Percentiles rank a stretch among this genome's conserved stretches.
These are phyloP conservation scores for Manis pentadactyla DNA, from an alignment of 2,797 vertebrate species.

Conservation along the genomic window DNA sequence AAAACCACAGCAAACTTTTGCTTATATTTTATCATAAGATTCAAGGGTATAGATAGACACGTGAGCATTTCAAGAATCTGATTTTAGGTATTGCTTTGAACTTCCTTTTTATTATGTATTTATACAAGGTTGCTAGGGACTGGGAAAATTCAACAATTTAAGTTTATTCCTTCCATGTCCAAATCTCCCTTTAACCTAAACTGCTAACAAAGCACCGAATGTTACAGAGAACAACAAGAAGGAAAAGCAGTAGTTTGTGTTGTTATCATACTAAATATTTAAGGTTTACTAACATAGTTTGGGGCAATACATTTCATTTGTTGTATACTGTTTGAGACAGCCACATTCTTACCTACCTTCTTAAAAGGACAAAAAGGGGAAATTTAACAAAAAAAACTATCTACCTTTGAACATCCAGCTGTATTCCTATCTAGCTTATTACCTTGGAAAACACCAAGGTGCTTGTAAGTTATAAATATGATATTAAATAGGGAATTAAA, in stretches of 20 bases:
- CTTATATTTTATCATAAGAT: background rate
- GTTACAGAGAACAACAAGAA: background rate
- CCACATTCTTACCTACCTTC: background rate
- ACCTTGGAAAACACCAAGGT: background rate
- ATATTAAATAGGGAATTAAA: background rate
- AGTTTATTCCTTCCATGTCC: background rate
- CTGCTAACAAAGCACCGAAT: background rate
- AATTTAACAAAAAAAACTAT: background rate
- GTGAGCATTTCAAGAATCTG: background rate
- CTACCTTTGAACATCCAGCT: background rate
- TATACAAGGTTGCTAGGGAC: background rate
- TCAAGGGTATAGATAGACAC: background rate
- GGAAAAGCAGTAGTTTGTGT: background rate
- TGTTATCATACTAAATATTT: background rate
- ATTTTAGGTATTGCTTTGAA: slow-evolving; percentile 22
- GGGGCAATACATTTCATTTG: background rate
- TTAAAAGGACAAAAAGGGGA: background rate
- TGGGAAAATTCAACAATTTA: background rate
- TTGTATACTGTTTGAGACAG: background rate
- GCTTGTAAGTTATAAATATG: background rate
- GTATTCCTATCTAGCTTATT: background rate
- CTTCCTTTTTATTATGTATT: background rate
- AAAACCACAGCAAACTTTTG: background rate
- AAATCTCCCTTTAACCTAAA: background rate
- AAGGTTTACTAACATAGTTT: background rate